Evolutionary conservation across 2,888 invertebrate species (phyloP).

Genomic region (Heterodera filipjevi): DNA sequence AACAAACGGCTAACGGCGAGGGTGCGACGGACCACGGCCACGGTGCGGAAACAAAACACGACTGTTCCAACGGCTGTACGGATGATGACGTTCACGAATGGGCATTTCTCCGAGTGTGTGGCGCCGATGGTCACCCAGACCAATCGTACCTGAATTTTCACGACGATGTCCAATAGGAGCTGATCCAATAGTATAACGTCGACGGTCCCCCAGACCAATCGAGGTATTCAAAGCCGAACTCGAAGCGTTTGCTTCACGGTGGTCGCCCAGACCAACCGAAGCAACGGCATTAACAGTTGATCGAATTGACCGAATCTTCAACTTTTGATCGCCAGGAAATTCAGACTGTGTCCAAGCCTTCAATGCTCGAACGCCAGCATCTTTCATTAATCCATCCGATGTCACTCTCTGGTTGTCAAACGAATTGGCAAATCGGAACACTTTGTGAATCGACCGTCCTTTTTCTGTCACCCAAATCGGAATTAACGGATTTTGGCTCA

Average conservation of each 20-base stretch:
- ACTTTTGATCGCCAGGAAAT: conserved; percentile 14
- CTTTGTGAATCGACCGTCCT: neutral
- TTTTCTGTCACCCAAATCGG: conserved; percentile 13
- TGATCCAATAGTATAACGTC: neutral
- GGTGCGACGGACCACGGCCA: neutral
- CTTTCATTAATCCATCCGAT: conserved; percentile 3
- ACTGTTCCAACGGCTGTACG: neutral
- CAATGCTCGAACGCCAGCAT: neutral
- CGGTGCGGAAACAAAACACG: neutral
- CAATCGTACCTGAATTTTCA: neutral
- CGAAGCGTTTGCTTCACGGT: neutral
- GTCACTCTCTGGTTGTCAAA: neutral
- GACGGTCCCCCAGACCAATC: neutral
- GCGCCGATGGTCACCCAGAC: neutral
- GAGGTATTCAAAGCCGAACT: neutral
- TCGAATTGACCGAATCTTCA: neutral
- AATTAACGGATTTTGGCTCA: neutral
- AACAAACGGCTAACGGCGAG: neutral
- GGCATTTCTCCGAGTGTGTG: neutral
- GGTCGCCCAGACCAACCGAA: neutral
- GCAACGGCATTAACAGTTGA: neutral
- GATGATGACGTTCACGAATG: neutral
- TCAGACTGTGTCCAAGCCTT: conserved; percentile 19
- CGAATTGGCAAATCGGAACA: conserved; percentile 13
- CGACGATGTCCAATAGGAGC: neutral